phyloP scores from a whole-genome alignment of 2,113 vertebrate species.

The Tetrao urogallus region DNA sequence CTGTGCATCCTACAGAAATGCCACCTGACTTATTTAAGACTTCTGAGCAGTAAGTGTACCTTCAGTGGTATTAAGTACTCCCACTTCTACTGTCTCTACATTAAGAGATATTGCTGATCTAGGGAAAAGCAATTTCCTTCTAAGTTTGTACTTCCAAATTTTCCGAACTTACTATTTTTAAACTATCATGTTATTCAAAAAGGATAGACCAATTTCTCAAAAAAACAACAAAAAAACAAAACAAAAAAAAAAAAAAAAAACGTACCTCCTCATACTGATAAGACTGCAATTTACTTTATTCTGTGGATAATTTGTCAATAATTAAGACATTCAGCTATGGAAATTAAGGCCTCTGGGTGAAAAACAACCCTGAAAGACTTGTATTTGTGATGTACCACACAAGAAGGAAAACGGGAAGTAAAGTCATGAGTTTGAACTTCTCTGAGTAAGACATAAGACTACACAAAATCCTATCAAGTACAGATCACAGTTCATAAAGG shows the following conservation, averaged over 20 bases:
- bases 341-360: background rate
- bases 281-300: background rate
- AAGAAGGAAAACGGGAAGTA: background rate
- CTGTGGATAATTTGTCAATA: background rate
- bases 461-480: background rate
- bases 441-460: background rate
- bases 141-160: background rate
- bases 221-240: no score
- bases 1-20: background rate
- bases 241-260: background rate
- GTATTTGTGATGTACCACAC: background rate
- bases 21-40: background rate
- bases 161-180: background rate
- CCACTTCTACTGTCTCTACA: background rate
- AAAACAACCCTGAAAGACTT: accelerated
- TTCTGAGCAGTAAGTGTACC: background rate
- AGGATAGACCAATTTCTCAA: background rate
- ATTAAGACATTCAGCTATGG: background rate
- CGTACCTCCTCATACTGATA: background rate
- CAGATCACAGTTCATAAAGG: background rate
- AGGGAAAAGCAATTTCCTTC: background rate
- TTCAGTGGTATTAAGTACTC: background rate
- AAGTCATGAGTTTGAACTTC: background rate
- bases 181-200: background rate
- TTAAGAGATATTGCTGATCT: background rate